Evolutionary conservation across 2,888 invertebrate genomes (phyloP), one percentile per base, ranked within the genome.

Genomic region (Drosophila algonquin): DNA sequence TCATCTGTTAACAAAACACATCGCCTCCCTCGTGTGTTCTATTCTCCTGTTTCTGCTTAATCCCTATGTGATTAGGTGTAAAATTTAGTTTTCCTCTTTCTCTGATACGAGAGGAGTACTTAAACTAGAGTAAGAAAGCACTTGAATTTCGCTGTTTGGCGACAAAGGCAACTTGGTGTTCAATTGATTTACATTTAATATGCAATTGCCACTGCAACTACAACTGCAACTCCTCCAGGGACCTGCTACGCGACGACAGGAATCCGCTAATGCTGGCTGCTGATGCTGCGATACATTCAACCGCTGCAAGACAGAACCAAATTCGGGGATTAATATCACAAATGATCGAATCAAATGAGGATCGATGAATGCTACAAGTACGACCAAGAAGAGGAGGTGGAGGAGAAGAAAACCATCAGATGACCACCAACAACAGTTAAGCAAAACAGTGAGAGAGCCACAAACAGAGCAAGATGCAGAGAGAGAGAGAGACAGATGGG

Each of bases 121-220:
- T 52, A 45, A 48, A 35, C 59, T 80, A 87, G 73, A 75, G 78
- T 57, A 73, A 74, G 81, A 90, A 89, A 90, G 89, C 90, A 89
- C 87, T 90, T 87, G 80, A 82, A 80, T 80, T 87, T 87, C 76
- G 76, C 77, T 72, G 64, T 51, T 35, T 62, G 40, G 67, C 79
- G 81, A 81, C 75, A 80, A 89, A 90, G 90, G 90, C 90, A 90
- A 87, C 86, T 63, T 86, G 87, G 90, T 89, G 88, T 81, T 89
- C 46, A 62, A 68, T 45, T 62, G 27, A 57, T 55, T 21, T 35
- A 24, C 7, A 18, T 53, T 32, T 14, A 32, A 48, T 21, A 21
- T 21, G 40, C 7, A 32, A 12, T 32, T 1, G 32, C 30, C 30
- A 12, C 10, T 32, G 32, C 32, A 47, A 47, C 48, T 32, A 12